phyloP scores from a whole-genome alignment of 2,888 invertebrate genomes.

The Limnephilus marmoratus region DNA sequence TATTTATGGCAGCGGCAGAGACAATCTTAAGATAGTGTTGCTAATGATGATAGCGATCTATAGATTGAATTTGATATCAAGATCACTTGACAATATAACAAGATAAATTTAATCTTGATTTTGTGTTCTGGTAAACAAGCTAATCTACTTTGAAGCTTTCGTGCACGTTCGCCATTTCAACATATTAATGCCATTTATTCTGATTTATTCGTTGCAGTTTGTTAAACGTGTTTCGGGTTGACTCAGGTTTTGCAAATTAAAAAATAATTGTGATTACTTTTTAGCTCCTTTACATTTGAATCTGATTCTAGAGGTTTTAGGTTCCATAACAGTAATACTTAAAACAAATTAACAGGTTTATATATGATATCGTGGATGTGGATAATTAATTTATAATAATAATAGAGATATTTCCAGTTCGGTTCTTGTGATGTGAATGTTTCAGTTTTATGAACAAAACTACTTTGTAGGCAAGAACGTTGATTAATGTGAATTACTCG shows the following conservation, averaged over 20 bases:
- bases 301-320: too few relatives aligned
- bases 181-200: background rate
- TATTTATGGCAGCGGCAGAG: background rate
- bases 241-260: background rate
- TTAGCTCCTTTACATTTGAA: background rate
- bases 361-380: background rate
- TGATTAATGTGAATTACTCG: background rate
- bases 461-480: background rate
- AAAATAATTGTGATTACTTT: too few relatives aligned
- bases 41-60: background rate
- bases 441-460: background rate
- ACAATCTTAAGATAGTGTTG: background rate
- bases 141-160: background rate
- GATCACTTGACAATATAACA: background rate
- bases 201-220: background rate
- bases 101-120: background rate
- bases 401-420: background rate
- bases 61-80: background rate
- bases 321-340: too few relatives aligned
- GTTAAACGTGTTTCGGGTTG: background rate
- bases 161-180: background rate
- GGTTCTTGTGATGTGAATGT: background rate
- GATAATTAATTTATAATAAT: background rate
- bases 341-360: too few relatives aligned
- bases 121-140: background rate